Evolutionary conservation across 2,888 invertebrate genomes (phyloP).

Genomic region (Blastobasis adustella): DNA sequence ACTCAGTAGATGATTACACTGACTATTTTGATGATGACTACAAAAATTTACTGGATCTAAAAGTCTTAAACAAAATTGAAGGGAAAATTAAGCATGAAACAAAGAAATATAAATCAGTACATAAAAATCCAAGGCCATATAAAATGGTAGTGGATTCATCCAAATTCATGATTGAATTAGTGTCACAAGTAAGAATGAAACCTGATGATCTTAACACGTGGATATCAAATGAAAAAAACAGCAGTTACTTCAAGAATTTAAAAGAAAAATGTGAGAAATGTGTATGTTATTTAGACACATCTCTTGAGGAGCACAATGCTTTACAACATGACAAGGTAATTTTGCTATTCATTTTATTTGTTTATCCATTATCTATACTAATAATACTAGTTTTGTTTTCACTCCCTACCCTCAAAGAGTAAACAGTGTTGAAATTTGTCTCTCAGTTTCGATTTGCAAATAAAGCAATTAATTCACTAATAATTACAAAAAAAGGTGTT

Average conservation of each 20-base stretch:
- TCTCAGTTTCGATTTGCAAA: too few species aligned
- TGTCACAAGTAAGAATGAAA: background rate
- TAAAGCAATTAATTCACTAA: too few species aligned
- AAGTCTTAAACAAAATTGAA: background rate
- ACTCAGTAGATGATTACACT: background rate
- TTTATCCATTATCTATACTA: background rate
- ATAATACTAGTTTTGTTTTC: too few species aligned
- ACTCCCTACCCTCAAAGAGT: too few species aligned
- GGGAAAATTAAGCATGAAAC: background rate
- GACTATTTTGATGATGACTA: background rate
- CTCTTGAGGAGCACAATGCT: slow-evolving; percentile 14
- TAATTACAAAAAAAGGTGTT: too few species aligned
- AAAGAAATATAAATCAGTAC: background rate
- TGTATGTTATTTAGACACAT: slow-evolving; percentile 3
- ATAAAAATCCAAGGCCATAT: background rate
- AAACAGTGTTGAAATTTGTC: too few species aligned
- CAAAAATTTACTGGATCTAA: background rate
- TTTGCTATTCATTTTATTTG: background rate
- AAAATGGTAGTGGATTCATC: background rate
- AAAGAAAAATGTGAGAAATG: slow-evolving; percentile 15
- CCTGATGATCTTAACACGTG: slow-evolving; percentile 6
- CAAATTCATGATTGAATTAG: background rate
- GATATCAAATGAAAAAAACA: slow-evolving; percentile 16
- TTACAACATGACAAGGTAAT: slow-evolving; percentile 19
- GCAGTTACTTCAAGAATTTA: slow-evolving; percentile 9